Conservation (phyloP, 2,888 invertebrate genomes). For the Hirtodrosophila alboralis region DNA sequence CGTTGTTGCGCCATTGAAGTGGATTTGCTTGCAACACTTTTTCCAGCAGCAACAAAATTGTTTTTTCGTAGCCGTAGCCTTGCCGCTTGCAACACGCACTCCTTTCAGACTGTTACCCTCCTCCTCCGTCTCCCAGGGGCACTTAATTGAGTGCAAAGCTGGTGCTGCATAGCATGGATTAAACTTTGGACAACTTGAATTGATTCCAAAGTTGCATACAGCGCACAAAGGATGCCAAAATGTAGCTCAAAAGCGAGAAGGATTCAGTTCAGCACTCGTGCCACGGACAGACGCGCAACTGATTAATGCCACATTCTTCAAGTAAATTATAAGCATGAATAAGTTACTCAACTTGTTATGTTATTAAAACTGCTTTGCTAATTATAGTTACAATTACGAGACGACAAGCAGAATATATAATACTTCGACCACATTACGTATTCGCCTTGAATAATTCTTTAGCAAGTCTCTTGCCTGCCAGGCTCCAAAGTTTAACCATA, state of each 20-base stretch:
- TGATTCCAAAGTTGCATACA: slow-evolving; percentile 71
- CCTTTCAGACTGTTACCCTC: not conserved
- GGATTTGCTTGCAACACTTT: slow-evolving; percentile 66
- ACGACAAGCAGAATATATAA: not conserved
- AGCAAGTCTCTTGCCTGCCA: slow-evolving; percentile 20
- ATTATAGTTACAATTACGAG: slow-evolving; percentile 30
- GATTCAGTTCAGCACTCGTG: slow-evolving; percentile 13
- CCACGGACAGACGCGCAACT: slow-evolving; percentile 52
- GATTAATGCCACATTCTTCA: slow-evolving; percentile 61
- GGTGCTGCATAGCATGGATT: slow-evolving; percentile 61
- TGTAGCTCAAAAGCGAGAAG: not conserved
- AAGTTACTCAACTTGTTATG: not conserved
- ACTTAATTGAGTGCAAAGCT: slow-evolving; percentile 79
- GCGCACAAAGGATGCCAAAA: slow-evolving; percentile 36
- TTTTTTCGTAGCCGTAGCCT: slow-evolving; percentile 67
- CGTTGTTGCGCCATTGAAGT: slow-evolving; percentile 59
- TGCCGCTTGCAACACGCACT: slow-evolving; percentile 51
- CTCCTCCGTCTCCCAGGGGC: slow-evolving; percentile 11
- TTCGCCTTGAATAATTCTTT: slow-evolving; percentile 16
- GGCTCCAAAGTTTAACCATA: slow-evolving; percentile 59
- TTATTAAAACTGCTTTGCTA: not conserved
- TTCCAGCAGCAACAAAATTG: slow-evolving; percentile 57
- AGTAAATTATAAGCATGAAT: too few relatives aligned
- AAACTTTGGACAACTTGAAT: slow-evolving; percentile 77
- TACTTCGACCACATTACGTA: slow-evolving; percentile 26